Evolutionary conservation across 2,888 invertebrate species (phyloP).

Genomic region (Alviniconcha strummeri): DNA sequence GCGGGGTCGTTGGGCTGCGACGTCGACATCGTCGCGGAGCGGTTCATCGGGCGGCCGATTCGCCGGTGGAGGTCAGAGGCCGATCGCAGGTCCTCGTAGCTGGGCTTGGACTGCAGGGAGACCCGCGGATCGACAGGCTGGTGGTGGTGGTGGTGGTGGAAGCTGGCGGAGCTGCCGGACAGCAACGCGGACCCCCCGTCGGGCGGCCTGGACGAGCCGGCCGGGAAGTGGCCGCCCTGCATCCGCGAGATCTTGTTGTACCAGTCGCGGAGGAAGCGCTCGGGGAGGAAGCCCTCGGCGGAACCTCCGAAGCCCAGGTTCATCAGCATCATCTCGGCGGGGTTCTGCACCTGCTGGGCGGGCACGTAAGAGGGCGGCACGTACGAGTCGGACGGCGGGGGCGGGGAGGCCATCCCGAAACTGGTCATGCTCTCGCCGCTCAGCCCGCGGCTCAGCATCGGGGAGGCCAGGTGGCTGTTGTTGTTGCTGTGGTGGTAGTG

Average conservation of each 20-base stretch:
- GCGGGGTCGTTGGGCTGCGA: background rate
- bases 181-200: background rate
- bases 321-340: conserved; percentile 57
- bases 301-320: conserved; percentile 61
- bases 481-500: too few species aligned
- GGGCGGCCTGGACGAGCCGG: background rate
- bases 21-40: conserved; percentile 9
- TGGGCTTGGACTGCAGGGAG: background rate
- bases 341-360: conserved; percentile 15
- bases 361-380: background rate
- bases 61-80: conserved; percentile 23
- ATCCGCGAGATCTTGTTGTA: conserved; percentile 56
- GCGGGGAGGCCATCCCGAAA: conserved; percentile 17
- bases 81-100: conserved; percentile 26
- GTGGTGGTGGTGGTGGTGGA: background rate
- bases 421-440: conserved; percentile 26
- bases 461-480: background rate
- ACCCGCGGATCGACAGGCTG: background rate
- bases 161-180: background rate
- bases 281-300: conserved; percentile 61
- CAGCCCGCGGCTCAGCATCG: conserved; percentile 20
- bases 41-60: background rate
- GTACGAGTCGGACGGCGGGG: background rate
- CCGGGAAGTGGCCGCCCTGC: conserved; percentile 31
- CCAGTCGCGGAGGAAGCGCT: conserved; percentile 66